Evolutionary conservation across 2,797 vertebrate genomes (phyloP), one percentile per base, ranked within the genome.

Genomic region (Momotus momota): DNA sequence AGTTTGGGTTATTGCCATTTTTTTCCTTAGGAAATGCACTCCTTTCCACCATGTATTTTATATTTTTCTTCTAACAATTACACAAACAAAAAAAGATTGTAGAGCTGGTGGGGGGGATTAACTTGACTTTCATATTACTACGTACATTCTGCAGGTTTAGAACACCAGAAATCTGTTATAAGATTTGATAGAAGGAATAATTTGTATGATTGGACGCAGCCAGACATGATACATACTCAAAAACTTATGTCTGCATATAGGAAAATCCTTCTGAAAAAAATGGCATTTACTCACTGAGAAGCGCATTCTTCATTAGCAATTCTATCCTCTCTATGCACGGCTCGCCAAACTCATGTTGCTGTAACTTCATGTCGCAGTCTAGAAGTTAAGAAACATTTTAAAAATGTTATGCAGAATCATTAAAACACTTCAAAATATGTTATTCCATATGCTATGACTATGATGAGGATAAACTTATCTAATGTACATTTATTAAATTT

Each of bases 31-130:
- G 55, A 86, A 86, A 62, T 21, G 0, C 31, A 60, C 45, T 77
- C 8, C 8, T 92, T 77, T 49, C 9, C 35, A 58, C 4, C 2
- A 5, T 0, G 35, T 35, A 35, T 35, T 35, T 35, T 35, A 13
- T n/a, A 46, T 81, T 70, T 38, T 52, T 46, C 3, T 31, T n/a
- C 14, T 70, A 52, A 33, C 8, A 90, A 43, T 65, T 65, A 43
- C 21, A n/a, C 4, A 70, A 27, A 23, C 48, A 18, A 64, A 71
- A 62, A 38, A 81, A 26, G 11, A 46, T 27, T 25, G 10, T 35
- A 64, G 35, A 51, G 20, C 6, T 60, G 7, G 8, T 12, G 9
- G 13, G 0, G 0, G 51, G 12, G 4, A 43, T 41, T 2, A 3
- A 8, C 8, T 58, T 74, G 26, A 67, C n/a, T 86, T 74, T 84